Evolutionary conservation across 2,797 vertebrate species (phyloP), one percentile per base, ranked within the genome.

Genomic region (Rachycentron canadum): DNA sequence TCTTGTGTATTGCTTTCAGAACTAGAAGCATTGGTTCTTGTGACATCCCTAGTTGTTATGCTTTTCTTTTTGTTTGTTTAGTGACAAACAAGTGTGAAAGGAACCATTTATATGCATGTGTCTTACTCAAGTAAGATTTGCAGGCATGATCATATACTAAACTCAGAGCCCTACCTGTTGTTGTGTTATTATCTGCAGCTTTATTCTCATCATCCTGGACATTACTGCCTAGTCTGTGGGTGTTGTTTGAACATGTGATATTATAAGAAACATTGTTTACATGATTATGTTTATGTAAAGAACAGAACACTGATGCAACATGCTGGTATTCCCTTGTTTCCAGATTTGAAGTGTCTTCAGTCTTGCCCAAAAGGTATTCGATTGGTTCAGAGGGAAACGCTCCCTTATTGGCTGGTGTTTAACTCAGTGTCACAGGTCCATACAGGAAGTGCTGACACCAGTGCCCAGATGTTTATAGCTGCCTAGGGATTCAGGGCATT

Each of bases 391-490:
- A 30, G 13, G 76, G 45, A 53, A 73, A 32, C 63, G 72, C 61
- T 73, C 74, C 59, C 62, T 63, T 50, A 23, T 59, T 73, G 81
- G 59, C 16, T 17, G 12, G 59, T 62, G 49, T 73, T 79, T 84
- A 83, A 76, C 69, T 86, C 69, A 1, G 66, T 83, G 82, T 78
- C 66, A 82, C 49, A 77, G 57, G 72, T 76, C 65, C 14, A 25
- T 82, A 76, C 74, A 87, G 69, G 77, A 60, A 84, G 80, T 55
- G 85, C 55, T 40, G 81, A 83, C 71, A 64, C 63, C 63, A 82
- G 21, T 32, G 60, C 49, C 80, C 83, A 79, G 78, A 76, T 89
- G 83, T 86, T 82, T 79, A 74, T 82, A 71, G 70, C 73, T 78
- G 61, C 50, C 61, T 69, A 47, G 77, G 76, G 73, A 89, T 83